Percentiles rank a stretch among this genome's conserved stretches.
These are phyloP conservation scores for Bergia sp. DNA, from an alignment of 92 coral and sea anemone genomes.

Conservation along the genomic window DNA sequence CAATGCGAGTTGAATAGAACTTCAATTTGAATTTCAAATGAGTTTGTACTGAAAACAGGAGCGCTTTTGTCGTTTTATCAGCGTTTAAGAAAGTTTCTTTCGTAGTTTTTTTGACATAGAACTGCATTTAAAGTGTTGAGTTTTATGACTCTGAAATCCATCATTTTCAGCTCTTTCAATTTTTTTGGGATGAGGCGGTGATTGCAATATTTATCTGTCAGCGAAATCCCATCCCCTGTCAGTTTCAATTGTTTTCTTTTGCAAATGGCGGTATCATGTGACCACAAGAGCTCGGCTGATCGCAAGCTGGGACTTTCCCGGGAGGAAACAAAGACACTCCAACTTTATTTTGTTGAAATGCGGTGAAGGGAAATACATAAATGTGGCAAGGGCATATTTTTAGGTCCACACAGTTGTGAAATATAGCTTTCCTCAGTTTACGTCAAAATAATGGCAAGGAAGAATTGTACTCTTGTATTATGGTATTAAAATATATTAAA, in stretches of 20 bases:
- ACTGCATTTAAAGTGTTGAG: not conserved
- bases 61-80: not conserved
- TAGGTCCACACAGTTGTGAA: not conserved
- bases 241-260: not conserved
- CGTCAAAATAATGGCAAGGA: not conserved
- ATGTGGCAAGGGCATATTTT: no score
- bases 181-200: not conserved
- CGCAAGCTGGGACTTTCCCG: slow-evolving; percentile 10
- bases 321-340: not conserved
- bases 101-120: not conserved
- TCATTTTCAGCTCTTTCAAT: not conserved
- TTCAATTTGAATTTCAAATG: slow-evolving; percentile 29
- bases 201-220: not conserved
- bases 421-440: not conserved
- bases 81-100: not conserved
- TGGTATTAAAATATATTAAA: not conserved
- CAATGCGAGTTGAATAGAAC: not conserved
- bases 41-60: not conserved
- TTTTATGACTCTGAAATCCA: not conserved
- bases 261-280: slow-evolving; percentile 1
- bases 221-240: not conserved
- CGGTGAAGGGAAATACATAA: not conserved
- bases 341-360: not conserved
- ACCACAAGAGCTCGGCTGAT: not conserved
- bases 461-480: no score